Conservation (phyloP, 2,888 invertebrate species). For the Palloptera scutellata region DNA sequence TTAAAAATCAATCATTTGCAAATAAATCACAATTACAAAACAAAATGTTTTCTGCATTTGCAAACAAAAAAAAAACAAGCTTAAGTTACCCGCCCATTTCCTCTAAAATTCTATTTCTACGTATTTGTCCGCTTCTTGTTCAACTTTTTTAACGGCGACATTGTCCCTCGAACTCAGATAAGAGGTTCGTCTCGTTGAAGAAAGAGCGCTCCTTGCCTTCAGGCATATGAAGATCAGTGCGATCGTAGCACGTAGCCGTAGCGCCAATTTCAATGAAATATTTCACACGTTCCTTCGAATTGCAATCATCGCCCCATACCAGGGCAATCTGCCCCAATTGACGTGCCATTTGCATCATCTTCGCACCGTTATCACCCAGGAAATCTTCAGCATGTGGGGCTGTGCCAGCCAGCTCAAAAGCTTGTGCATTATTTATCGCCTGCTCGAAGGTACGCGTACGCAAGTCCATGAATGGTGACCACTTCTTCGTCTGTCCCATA, state of each 20-base stretch:
- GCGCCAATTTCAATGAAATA: slow-evolving; percentile 87
- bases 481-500: slow-evolving; percentile 58
- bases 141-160: slow-evolving; percentile 38
- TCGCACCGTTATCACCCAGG: slow-evolving; percentile 73
- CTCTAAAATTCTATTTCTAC: no score
- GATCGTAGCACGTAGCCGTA: slow-evolving; percentile 96
- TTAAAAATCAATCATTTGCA: no score
- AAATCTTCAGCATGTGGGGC: slow-evolving; percentile 93
- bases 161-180: slow-evolving; percentile 53
- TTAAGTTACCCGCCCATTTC: no score
- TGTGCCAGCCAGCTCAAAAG: slow-evolving; percentile 85
- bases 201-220: slow-evolving; percentile 51
- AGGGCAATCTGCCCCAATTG: slow-evolving; percentile 86
- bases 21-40: no score
- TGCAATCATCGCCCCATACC: slow-evolving; percentile 97
- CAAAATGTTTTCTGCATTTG: neutral
- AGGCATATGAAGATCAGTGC: slow-evolving; percentile 70
- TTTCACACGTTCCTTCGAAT: slow-evolving; percentile 82
- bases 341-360: slow-evolving; percentile 74
- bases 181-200: slow-evolving; percentile 50
- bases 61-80: neutral
- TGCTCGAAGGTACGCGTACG: slow-evolving; percentile 81
- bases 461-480: slow-evolving; percentile 81
- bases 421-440: slow-evolving; percentile 83
- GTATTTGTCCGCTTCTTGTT: neutral